These are phyloP conservation scores for Anolis carolinensis DNA, from an alignment of 2,113 vertebrate genomes.

Conservation along the genomic window DNA sequence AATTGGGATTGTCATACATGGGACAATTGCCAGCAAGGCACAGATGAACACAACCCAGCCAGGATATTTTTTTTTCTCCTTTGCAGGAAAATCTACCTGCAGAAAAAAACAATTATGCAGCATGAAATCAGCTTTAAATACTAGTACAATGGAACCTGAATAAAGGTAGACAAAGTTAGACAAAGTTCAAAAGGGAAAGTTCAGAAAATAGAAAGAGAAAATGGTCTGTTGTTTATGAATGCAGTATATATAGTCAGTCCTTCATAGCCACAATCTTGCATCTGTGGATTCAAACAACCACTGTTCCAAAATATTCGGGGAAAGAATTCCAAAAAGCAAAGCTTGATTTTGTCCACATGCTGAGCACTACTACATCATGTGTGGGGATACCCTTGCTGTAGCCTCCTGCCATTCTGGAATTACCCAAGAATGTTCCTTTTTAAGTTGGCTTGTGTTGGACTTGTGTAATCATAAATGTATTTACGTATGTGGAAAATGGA, in stretches of 20 bases:
- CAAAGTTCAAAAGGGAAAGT: neutral
- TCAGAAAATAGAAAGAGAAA: neutral
- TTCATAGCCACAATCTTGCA: too few relatives aligned
- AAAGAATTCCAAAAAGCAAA: too few relatives aligned
- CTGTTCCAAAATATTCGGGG: too few relatives aligned
- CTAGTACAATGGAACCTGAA: neutral
- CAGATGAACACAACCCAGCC: slow-evolving; percentile 82
- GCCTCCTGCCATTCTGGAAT: neutral
- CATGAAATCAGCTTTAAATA: neutral
- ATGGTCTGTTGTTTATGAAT: neutral
- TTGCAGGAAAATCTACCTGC: slow-evolving; percentile 81
- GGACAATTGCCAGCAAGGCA: slow-evolving; percentile 74
- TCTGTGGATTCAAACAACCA: too few relatives aligned
- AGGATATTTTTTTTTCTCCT: slow-evolving; percentile 77
- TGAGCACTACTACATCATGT: too few relatives aligned
- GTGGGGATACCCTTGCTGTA: too few relatives aligned
- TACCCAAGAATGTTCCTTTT: neutral
- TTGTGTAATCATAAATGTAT: too few relatives aligned
- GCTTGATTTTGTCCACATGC: too few relatives aligned
- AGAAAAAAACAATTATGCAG: slow-evolving; percentile 19
- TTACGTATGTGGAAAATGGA: too few relatives aligned
- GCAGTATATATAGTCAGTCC: too few relatives aligned
- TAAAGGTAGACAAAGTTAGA: neutral
- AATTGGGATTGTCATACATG: slow-evolving; percentile 75
- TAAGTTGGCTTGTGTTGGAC: neutral